Conservation (phyloP, 2,888 invertebrate genomes). For the Mimachlamys varia region DNA sequence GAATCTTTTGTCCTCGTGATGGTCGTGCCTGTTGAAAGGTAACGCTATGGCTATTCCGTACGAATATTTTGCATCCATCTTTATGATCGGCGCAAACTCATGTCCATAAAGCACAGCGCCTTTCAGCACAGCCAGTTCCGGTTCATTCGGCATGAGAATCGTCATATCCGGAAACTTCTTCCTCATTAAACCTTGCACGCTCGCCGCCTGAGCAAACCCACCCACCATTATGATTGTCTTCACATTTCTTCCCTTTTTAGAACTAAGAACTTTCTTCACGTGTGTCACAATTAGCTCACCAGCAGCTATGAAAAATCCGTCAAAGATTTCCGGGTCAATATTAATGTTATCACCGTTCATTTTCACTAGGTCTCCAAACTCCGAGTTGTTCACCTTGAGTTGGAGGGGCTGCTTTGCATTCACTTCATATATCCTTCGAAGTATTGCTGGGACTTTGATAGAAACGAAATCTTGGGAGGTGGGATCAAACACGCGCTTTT, state of each 20-base stretch:
- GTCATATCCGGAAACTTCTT: constrained; percentile 62
- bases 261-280: constrained; percentile 47
- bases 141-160: constrained; percentile 57
- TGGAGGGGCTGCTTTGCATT: constrained; percentile 51
- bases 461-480: constrained; percentile 43
- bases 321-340: constrained; percentile 49
- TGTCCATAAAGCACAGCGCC: constrained; percentile 62
- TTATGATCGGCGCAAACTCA: constrained; percentile 51
- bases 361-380: constrained; percentile 52
- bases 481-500: constrained; percentile 59
- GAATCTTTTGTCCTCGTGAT: constrained; percentile 57
- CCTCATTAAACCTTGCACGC: constrained; percentile 47
- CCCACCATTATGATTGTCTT: constrained; percentile 52
- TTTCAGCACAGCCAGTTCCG: constrained; percentile 58
- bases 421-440: constrained; percentile 51
- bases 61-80: constrained; percentile 53
- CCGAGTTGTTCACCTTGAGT: constrained; percentile 50
- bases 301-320: constrained; percentile 48
- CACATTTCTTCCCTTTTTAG: constrained; percentile 43
- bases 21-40: constrained; percentile 56
- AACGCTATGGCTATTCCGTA: constrained; percentile 63
- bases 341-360: constrained; percentile 48
- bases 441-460: constrained; percentile 47
- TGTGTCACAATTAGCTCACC: constrained; percentile 47
- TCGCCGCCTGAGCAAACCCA: constrained; percentile 47